Conservation (phyloP, 2,888 invertebrate species). For the Sarcophaga variegata region DNA sequence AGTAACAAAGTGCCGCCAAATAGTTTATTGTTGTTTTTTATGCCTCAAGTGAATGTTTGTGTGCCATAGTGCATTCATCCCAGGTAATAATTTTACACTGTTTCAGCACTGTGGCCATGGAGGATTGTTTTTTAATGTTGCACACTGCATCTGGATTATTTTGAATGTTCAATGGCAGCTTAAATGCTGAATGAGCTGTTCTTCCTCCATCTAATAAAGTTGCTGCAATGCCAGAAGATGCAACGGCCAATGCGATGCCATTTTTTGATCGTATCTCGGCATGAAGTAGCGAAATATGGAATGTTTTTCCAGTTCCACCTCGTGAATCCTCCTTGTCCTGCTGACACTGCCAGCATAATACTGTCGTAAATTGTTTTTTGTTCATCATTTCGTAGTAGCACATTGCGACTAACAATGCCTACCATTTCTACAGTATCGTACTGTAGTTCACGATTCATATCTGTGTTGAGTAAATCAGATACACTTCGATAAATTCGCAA, state of each 20-base stretch:
- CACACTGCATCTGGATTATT: conserved; percentile 72
- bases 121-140: conserved; percentile 52
- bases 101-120: neutral
- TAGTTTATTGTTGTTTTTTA: conserved; percentile 71
- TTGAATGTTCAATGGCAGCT: conserved; percentile 72
- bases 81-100: conserved; percentile 30
- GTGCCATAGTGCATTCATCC: conserved; percentile 31
- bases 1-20: conserved; percentile 76
- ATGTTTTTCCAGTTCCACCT: too few relatives aligned
- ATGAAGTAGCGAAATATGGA: neutral
- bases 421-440: too few relatives aligned
- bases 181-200: conserved; percentile 40
- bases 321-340: neutral
- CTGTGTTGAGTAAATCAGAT: conserved; percentile 18
- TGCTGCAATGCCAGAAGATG: conserved; percentile 33
- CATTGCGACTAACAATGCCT: neutral
- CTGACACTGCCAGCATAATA: conserved; percentile 4
- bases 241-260: conserved; percentile 35
- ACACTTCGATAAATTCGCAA: conserved; percentile 2
- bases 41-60: conserved; percentile 23
- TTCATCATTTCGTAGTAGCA: neutral
- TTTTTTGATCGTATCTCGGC: conserved; percentile 2
- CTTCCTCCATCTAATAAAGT: conserved; percentile 14
- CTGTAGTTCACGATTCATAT: too few relatives aligned
- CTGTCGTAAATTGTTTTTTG: neutral